These are phyloP conservation scores for Cerceris rybyensis DNA, from an alignment of 2,888 invertebrate genomes.

Conservation along the genomic window DNA sequence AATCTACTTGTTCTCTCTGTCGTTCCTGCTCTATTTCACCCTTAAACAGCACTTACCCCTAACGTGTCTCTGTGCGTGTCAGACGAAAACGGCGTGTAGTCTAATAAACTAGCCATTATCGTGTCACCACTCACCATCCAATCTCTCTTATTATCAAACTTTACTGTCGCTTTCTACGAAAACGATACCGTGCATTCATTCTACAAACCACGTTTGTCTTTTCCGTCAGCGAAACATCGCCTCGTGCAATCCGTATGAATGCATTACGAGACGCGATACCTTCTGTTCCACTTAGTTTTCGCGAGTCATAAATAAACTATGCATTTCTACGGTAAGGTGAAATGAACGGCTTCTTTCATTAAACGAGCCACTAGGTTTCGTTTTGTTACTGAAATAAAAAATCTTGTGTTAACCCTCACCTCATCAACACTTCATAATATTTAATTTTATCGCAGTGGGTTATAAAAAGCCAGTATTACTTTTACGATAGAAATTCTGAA, in stretches of 20 bases:
- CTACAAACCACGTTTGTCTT: constrained; percentile 36
- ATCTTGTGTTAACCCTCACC: too few species aligned
- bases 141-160: constrained; percentile 41
- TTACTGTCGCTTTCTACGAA: constrained; percentile 8
- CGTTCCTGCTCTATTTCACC: neutral
- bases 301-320: constrained; percentile 47
- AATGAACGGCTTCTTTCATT: constrained; percentile 34
- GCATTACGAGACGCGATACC: constrained; percentile 38
- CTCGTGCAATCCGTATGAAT: constrained; percentile 43
- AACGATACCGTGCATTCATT: constrained; percentile 21
- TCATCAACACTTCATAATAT: too few species aligned
- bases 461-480: too few species aligned
- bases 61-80: constrained; percentile 11
- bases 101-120: constrained; percentile 47
- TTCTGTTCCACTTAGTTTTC: constrained; percentile 41
- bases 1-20: too few species aligned
- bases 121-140: constrained; percentile 26
- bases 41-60: neutral
- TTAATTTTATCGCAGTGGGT: too few species aligned
- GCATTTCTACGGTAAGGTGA: constrained; percentile 39
- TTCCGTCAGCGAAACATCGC: constrained; percentile 11
- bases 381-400: neutral
- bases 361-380: neutral
- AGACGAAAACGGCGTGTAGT: constrained; percentile 17
- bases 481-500: too few species aligned